Evolutionary conservation across 2,797 vertebrate genomes (phyloP), one percentile per base, ranked within the genome.

Genomic region (Nyctibius grandis): DNA sequence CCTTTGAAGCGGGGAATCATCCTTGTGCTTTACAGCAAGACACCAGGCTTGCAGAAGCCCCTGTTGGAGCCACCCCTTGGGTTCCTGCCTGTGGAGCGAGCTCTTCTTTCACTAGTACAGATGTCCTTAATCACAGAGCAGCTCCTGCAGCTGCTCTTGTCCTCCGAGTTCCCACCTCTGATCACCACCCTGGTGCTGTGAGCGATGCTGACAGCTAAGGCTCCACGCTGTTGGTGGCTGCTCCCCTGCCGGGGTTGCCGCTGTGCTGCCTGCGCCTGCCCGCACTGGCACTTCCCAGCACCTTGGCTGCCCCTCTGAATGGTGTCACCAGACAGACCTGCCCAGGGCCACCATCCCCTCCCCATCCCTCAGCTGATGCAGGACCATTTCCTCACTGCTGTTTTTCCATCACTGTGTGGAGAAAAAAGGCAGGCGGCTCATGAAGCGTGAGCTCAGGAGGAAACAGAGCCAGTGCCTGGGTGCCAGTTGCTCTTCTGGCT

Each of bases 231-330:
- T 0, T 2, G 1, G 21, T 36, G 56, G 26, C 9, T 5, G 73
- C 33, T 53, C 38, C 20, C 29, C 7, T 48, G 31, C 45, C 10
- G 3, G 20, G 38, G 14, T 5, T 56, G 68, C 17, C 0, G 2
- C 54, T 25, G n/a, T 21, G 40, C 36, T 82, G 29, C 33, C 42
- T 10, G 61, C 3, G 1, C n/a, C 44, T 75, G 78, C 54, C 28
- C 11, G 17, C 13, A 1, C n/a, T 21, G 60, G 20, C 28, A 9
- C 44, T 23, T 59, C 25, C 19, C 61, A 54, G 48, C n/a, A 44
- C 36, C 65, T 33, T 33, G 42, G 42, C 38, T 69, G 50, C 21
- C 18, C 9, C 33, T 56, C 13, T 0, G 0, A 51, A 31, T 14
- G 29, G 8, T 65, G 51, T 34, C 60, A 63, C 42, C 31, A 45